These are phyloP conservation scores for Pachycephala philippinensis DNA, from an alignment of 2,113 vertebrate species.

Conservation along the genomic window DNA sequence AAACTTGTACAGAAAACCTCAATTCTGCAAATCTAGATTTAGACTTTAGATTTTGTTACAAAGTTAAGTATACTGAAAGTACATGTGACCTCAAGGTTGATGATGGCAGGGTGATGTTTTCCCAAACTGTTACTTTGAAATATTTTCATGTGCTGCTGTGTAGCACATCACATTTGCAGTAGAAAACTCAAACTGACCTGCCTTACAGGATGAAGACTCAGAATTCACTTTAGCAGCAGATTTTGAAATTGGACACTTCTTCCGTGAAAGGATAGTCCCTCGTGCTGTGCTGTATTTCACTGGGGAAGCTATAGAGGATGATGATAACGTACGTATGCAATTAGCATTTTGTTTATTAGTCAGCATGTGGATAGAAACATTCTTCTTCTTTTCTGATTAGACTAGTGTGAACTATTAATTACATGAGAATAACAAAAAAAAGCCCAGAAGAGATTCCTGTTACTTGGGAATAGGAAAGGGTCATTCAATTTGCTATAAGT, in stretches of 20 bases:
- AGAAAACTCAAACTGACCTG: not conserved
- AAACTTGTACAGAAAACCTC: not conserved
- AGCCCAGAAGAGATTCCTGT: not conserved
- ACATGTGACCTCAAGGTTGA: not conserved
- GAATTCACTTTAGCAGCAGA: slow-evolving; percentile 91
- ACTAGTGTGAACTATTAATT: not conserved
- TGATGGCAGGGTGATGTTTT: not conserved
- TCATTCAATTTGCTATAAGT: rapidly evolving
- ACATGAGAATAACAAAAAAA: not conserved
- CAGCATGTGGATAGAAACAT: not conserved
- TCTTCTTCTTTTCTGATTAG: not conserved
- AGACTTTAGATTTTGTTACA: not conserved
- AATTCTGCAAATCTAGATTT: not conserved
- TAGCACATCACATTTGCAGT: not conserved
- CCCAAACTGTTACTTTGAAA: not conserved
- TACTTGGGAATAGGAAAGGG: not conserved
- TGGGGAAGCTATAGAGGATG: slow-evolving; percentile 94
- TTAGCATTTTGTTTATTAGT: not conserved
- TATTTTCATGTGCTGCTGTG: not conserved
- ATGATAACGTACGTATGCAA: slow-evolving; percentile 85
- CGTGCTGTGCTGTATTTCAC: slow-evolving; percentile 97
- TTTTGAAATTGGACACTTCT: slow-evolving; percentile 97
- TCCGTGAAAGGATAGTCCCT: slow-evolving; percentile 94
- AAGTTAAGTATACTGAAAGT: not conserved
- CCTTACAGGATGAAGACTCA: slow-evolving; percentile 89